Evolutionary conservation across 2,113 vertebrate genomes (phyloP).

Genomic region (Neodon shergylaensis): DNA sequence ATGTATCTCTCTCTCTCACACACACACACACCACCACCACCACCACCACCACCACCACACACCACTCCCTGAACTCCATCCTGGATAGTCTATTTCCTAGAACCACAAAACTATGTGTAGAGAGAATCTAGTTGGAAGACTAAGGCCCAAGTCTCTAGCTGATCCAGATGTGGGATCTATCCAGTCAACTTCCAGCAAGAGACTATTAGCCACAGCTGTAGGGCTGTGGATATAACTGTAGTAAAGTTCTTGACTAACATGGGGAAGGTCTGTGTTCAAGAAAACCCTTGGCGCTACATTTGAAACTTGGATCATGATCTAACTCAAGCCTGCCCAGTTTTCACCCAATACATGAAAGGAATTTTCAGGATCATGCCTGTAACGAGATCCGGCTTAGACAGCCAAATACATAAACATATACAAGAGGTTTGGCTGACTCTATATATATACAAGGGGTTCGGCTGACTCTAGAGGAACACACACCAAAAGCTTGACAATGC

Average conservation of each 20-base stretch:
- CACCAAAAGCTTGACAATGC: background rate
- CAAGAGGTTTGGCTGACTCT: background rate
- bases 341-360: background rate
- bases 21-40: background rate
- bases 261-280: background rate
- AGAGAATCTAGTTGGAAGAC: background rate
- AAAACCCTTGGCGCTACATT: background rate
- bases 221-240: background rate
- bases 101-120: background rate
- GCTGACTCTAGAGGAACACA: background rate
- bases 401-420: background rate
- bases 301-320: background rate
- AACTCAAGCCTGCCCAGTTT: background rate
- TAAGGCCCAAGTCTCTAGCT: background rate
- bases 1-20: background rate
- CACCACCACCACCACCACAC: background rate
- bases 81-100: background rate
- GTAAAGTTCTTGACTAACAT: background rate
- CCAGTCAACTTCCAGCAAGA: background rate
- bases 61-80: background rate
- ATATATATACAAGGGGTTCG: background rate
- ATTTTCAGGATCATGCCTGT: background rate
- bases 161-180: background rate
- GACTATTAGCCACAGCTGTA: background rate
- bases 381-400: background rate